Evolutionary conservation across 2,113 vertebrate genomes (phyloP), one percentile per base, ranked within the genome.

Genomic region (Dascyllus trimaculatus): DNA sequence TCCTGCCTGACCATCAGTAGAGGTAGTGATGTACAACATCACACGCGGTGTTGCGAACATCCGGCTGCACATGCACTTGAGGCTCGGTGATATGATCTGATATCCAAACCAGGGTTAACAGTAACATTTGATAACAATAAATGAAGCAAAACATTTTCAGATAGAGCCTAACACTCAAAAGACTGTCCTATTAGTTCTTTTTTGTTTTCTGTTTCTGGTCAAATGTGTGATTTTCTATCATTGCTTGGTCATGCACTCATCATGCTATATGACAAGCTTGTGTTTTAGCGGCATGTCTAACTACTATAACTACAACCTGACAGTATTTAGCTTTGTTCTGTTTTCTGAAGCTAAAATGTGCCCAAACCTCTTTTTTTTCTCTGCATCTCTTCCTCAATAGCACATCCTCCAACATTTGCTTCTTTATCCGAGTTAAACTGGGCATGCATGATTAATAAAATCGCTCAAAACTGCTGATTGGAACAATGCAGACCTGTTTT

Each of bases 1-100:
- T 70, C 29, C 71, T 53, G 74, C 45, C 80, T 75, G 73, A 66
- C 85, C 43, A 61, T 80, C 75, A 48, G 64, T 45, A 60, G 35
- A 43, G 3, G 46, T 61, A 66, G 75, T 74, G 60, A 87, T 79
- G 81, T 78, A 54, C 45, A 80, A 59, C 57, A 67, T 53, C 73
- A 71, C 66, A 71, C 59, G 7, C 60, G 6, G 29, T 6, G 29
- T 4, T 29, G 29, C 29, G 29, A 71, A 69, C 66, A 71, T 59
- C 4, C 60, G 35, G 73, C 73, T 26, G 38, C 8, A 6, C 65
- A 69, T 40, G 53, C 13, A 46, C 40, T 21, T 32, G 1, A 43
- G 26, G 40, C 40, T 48, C 45, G 43, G 18, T 22, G 43, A 76
- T 40, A 51, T 29, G 48, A 61, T 2, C 35, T 70, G 19, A 32